A percentile compares a stretch with the other conserved stretches of the same genome.
phyloP scores from a whole-genome alignment of 2,888 invertebrate genomes.

The Brachylomia viminalis region DNA sequence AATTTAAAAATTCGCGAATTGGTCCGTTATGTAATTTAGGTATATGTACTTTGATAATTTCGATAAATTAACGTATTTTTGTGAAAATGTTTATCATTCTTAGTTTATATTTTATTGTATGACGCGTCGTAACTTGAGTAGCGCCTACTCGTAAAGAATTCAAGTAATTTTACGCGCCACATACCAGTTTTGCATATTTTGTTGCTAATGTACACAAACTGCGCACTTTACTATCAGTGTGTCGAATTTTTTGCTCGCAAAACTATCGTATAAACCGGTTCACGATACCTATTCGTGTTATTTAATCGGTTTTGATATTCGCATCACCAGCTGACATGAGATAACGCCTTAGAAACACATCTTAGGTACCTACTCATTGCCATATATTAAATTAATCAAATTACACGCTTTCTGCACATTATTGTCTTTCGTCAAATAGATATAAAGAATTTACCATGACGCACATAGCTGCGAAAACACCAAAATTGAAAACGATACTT shows the following conservation, averaged over 20 bases:
- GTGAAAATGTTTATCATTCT: constrained; percentile 9
- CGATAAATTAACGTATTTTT: neutral
- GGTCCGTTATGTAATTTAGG: neutral
- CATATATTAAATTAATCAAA: constrained; percentile 18
- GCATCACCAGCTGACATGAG: constrained; percentile 39
- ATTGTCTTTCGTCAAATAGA: neutral
- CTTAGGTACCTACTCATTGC: constrained; percentile 11
- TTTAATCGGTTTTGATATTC: constrained; percentile 47
- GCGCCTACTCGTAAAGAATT: constrained; percentile 30
- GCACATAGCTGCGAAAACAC: constrained; percentile 1
- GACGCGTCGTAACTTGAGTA: constrained; percentile 23
- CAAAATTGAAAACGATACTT: constrained; percentile 22
- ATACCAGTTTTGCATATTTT: constrained; percentile 26
- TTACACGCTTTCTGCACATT: neutral
- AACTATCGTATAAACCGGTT: constrained; percentile 54
- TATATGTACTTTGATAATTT: neutral
- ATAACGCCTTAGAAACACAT: constrained; percentile 44
- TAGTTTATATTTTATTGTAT: constrained; percentile 23
- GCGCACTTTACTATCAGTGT: constrained; percentile 54
- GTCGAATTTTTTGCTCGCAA: constrained; percentile 39
- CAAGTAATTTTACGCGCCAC: constrained; percentile 12
- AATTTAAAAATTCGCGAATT: neutral
- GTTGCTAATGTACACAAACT: constrained; percentile 61
- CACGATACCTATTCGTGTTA: constrained; percentile 45
- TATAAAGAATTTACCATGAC: neutral